Evolutionary conservation across 1,140 invertebrate genomes (phyloP).

Genomic region (Aphelenchoides avenae): DNA sequence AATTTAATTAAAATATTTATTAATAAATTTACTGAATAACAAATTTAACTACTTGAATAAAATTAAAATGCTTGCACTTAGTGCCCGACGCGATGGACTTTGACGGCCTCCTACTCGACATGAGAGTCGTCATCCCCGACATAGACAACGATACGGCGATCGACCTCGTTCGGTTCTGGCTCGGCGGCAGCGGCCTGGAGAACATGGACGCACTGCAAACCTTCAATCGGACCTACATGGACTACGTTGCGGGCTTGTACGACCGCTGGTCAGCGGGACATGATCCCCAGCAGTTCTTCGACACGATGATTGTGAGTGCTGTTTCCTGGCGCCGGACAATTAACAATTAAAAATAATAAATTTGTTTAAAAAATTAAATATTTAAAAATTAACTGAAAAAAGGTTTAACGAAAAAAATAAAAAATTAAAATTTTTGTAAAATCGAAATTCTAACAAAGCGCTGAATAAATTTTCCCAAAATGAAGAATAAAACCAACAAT

Average conservation of each 20-base stretch:
- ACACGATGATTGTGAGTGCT: conserved; percentile 45
- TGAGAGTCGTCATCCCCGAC: too few relatives aligned
- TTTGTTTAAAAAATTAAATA: background rate
- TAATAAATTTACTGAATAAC: too few relatives aligned
- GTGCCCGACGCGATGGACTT: too few relatives aligned
- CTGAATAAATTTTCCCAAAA: too few relatives aligned
- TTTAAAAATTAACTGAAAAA: background rate
- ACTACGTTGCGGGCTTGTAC: conserved; percentile 39
- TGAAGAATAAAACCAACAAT: too few relatives aligned
- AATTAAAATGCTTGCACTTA: too few relatives aligned
- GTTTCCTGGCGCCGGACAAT: too few relatives aligned
- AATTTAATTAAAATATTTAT: too few relatives aligned
- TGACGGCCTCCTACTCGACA: too few relatives aligned
- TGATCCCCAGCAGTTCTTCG: conserved; percentile 39
- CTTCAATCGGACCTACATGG: conserved; percentile 49
- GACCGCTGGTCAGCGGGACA: conserved; percentile 43
- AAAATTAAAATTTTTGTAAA: conserved; percentile 6
- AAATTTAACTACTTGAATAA: too few relatives aligned
- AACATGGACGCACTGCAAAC: conserved; percentile 44
- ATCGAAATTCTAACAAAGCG: too few relatives aligned
- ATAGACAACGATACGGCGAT: conserved; percentile 1
- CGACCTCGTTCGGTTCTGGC: conserved; percentile 32
- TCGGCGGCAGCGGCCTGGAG: conserved; percentile 52
- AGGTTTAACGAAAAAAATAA: background rate
- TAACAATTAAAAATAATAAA: too few relatives aligned